phyloP scores from a whole-genome alignment of 2,797 vertebrate species.

The Mus minutoides region DNA sequence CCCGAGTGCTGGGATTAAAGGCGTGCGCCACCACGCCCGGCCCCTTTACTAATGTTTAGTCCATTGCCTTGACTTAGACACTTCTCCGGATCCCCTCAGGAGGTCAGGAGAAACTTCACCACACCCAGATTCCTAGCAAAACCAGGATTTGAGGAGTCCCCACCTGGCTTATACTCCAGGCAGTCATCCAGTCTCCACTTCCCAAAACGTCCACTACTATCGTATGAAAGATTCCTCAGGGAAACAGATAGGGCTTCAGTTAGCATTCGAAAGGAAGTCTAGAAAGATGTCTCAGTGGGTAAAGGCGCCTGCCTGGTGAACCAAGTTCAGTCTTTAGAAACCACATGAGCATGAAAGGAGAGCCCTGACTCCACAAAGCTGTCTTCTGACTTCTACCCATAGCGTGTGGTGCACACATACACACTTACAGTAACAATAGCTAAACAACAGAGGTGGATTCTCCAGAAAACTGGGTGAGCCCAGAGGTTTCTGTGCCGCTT shows the following conservation, averaged over 20 bases:
- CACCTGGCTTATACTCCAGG: background rate
- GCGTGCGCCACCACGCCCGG: too few species aligned
- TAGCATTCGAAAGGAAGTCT: background rate
- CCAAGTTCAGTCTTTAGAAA: background rate
- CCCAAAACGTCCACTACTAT: background rate
- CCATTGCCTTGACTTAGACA: background rate
- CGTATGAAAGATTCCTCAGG: background rate
- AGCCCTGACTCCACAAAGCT: too few species aligned
- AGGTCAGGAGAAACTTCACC: background rate
- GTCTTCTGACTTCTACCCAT: background rate
- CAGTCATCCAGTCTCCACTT: background rate
- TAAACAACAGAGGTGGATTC: background rate
- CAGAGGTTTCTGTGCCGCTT: background rate
- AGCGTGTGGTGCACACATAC: too few species aligned
- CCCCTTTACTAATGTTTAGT: background rate
- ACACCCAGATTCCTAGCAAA: background rate
- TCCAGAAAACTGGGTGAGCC: background rate
- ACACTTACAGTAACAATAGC: background rate
- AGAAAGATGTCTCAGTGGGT: background rate
- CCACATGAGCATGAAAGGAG: background rate
- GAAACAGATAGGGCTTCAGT: background rate
- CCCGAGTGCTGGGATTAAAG: too few species aligned
- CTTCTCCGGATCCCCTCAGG: background rate
- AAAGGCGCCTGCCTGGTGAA: background rate
- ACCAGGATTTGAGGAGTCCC: background rate